These are phyloP conservation scores for Zeus faber DNA, from an alignment of 2,113 vertebrate species.

Conservation along the genomic window DNA sequence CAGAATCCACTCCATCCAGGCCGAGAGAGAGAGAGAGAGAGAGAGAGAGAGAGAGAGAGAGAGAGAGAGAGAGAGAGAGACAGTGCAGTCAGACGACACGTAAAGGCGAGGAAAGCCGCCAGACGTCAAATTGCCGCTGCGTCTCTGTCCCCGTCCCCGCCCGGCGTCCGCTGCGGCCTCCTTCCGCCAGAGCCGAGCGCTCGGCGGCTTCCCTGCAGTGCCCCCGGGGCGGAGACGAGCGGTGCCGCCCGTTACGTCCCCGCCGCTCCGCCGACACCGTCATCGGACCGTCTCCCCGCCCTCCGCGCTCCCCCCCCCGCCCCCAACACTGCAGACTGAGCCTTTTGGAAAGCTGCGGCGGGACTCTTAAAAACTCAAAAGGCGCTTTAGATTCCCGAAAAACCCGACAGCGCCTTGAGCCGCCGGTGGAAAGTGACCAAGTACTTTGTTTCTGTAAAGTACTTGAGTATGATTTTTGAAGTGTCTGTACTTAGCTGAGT, in stretches of 20 bases:
- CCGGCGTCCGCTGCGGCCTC: constrained; percentile 47
- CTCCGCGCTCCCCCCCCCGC: constrained; percentile 7
- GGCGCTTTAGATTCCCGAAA: too few species aligned
- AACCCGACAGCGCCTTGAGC: too few species aligned
- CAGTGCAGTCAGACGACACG: background rate
- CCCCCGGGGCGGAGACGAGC: constrained; percentile 43
- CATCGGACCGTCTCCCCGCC: too few species aligned
- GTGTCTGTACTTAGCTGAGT: too few species aligned
- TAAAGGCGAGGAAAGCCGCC: constrained; percentile 1
- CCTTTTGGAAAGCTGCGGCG: too few species aligned
- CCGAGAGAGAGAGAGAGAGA: background rate
- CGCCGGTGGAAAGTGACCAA: too few species aligned
- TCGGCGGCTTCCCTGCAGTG: constrained; percentile 46
- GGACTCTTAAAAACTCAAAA: too few species aligned
- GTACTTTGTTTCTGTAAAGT: too few species aligned
- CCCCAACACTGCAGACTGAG: constrained; percentile 6
- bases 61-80: constrained; percentile 10
- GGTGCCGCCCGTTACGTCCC: constrained; percentile 47
- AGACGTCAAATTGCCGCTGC: constrained; percentile 16
- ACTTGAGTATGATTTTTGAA: too few species aligned
- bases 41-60: constrained; percentile 3
- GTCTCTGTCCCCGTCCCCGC: constrained; percentile 13
- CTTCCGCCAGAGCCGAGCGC: constrained; percentile 55
- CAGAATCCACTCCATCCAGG: too few species aligned
- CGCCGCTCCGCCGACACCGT: too few species aligned